A percentile compares a stretch with the other conserved stretches of the same genome.
phyloP scores from a whole-genome alignment of 2,113 vertebrate species.

The Oreochromis niloticus region DNA sequence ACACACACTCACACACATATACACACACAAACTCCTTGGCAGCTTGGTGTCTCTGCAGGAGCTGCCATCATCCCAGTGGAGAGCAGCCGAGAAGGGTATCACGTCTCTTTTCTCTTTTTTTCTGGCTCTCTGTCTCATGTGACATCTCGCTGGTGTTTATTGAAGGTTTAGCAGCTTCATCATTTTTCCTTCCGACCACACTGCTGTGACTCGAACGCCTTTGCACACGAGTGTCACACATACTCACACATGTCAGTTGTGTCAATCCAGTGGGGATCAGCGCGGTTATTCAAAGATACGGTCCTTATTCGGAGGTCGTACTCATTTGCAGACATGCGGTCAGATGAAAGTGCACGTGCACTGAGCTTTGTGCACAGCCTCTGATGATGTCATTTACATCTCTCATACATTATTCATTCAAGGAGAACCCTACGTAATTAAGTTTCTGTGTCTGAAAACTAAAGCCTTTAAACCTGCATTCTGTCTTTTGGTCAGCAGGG shows the following conservation, averaged over 20 bases:
- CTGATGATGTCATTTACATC: neutral
- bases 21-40: conserved; percentile 33
- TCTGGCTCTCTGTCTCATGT: neutral
- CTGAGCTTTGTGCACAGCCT: neutral
- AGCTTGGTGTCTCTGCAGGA: conserved; percentile 58
- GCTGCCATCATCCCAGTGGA: conserved; percentile 58
- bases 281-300: neutral
- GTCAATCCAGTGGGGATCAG: neutral
- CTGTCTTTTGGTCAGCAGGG: neutral
- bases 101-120: conserved; percentile 11
- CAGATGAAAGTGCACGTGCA: neutral
- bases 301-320: neutral
- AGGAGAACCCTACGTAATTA: neutral
- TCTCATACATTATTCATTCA: neutral
- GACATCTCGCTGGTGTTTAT: conserved; percentile 34
- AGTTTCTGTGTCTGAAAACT: neutral
- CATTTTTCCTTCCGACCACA: conserved; percentile 3
- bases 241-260: neutral
- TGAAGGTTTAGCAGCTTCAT: conserved; percentile 36
- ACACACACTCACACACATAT: neutral
- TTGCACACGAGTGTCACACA: neutral
- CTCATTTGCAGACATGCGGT: neutral
- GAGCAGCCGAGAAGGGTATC: conserved; percentile 47
- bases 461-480: neutral
- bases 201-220: conserved; percentile 11